Evolutionary conservation across 2,888 invertebrate species (phyloP), one percentile per base, ranked within the genome.

Genomic region (Acanthosepion lycidas): DNA sequence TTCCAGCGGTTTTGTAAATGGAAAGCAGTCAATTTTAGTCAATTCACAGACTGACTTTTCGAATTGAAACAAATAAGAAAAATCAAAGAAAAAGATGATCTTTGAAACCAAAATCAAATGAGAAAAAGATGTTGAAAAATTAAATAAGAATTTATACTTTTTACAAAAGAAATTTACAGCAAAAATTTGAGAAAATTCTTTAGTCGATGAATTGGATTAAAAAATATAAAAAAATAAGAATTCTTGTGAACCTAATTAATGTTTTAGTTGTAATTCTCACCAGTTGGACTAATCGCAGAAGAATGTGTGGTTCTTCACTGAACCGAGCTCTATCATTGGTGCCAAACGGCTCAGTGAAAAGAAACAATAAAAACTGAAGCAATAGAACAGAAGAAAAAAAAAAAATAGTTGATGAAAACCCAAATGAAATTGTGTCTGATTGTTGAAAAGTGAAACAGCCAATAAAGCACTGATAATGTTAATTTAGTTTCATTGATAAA

Each of bases 101-200:
- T n/a, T n/a, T n/a, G 12, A 78, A 78, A 78, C 28, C 28, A 78
- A 78, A 78, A n/a, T 59, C 4, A 3, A 59, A 59, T 59, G 23
- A 78, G 23, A 33, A 78, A 78, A 26, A 6, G 26, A 8, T 4
- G 15, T n/a, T 3, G 18, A 78, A 78, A 78, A 78, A 78, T 59
- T 20, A 59, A 59, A 59, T 51, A 51, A 26, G 64, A 78, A 78
- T 78, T 78, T 78, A 78, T 78, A 78, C 78, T 78, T 78, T 78
- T 78, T n/a, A 78, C 78, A 78, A 78, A 78, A 78, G 78, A n/a
- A 78, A 78, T 78, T 59, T 78, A 78, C 78, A 78, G 78, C 78
- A 78, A 78, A 78, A 78, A 78, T 15, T n/a, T n/a, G 12, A 5
- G n/a, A n/a, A 15, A n/a, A 33, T 78, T 59, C 33, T 78, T 78